Evolutionary conservation across 2,888 invertebrate species (phyloP).

Genomic region (Chrysomela aeneicollis): DNA sequence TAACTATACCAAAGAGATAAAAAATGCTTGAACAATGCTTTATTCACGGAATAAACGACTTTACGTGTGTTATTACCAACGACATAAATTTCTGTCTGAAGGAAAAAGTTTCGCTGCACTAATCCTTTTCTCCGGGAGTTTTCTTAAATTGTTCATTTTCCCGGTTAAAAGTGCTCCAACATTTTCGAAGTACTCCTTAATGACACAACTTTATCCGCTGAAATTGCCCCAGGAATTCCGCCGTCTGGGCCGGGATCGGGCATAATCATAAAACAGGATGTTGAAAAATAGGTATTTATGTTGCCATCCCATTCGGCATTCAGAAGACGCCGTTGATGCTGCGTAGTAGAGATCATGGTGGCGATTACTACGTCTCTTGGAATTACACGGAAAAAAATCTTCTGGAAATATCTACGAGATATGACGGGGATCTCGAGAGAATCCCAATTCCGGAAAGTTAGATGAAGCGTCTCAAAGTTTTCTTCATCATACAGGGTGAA

Average conservation of each 20-base stretch:
- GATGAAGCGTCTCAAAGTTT: too few relatives aligned
- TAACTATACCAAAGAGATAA: neutral
- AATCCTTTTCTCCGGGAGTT: neutral
- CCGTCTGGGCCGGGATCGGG: neutral
- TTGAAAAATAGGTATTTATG: constrained; percentile 1
- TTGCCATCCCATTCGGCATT: neutral
- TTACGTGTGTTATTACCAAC: neutral
- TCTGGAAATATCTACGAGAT: too few relatives aligned
- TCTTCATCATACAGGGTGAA: too few relatives aligned
- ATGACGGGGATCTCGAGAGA: too few relatives aligned
- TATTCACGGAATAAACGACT: neutral
- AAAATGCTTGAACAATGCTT: neutral
- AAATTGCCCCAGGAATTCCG: neutral
- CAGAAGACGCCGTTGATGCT: neutral
- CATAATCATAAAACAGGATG: neutral
- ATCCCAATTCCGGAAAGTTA: too few relatives aligned
- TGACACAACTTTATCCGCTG: neutral
- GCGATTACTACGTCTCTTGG: too few relatives aligned
- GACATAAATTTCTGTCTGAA: neutral
- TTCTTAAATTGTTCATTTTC: constrained; percentile 5
- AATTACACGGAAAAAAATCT: too few relatives aligned
- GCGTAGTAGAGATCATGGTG: too few relatives aligned
- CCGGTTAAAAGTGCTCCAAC: neutral
- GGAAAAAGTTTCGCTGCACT: neutral
- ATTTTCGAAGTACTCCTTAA: constrained; percentile 1